A percentile compares a stretch with the other conserved stretches of the same genome.
These are phyloP conservation scores for Panopea generosa DNA, from an alignment of 2,888 invertebrate species.

Conservation along the genomic window DNA sequence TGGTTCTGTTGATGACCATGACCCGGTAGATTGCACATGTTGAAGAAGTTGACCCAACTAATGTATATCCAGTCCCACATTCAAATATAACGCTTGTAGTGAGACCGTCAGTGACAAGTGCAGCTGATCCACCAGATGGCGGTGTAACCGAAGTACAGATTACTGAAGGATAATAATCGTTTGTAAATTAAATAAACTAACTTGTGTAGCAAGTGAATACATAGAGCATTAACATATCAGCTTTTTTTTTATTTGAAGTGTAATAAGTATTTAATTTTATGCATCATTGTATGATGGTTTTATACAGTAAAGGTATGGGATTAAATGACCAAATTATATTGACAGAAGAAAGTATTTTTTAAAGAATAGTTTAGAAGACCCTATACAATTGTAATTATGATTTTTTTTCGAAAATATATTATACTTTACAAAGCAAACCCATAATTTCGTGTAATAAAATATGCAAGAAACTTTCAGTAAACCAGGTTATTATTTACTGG, in stretches of 20 bases:
- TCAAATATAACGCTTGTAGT: conserved; percentile 29
- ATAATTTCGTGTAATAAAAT: no score
- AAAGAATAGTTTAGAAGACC: no score
- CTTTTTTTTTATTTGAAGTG: no score
- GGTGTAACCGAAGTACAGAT: conserved; percentile 20
- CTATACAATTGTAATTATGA: no score
- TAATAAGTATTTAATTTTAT: neutral
- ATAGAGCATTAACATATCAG: no score
- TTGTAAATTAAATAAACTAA: neutral
- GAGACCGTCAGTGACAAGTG: conserved; percentile 38
- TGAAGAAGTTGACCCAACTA: conserved; percentile 27
- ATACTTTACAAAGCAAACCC: no score
- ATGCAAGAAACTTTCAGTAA: no score
- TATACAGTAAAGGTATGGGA: neutral
- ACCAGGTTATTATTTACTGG: no score
- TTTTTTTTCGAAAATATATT: no score
- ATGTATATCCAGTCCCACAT: conserved; percentile 36
- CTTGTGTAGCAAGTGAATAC: no score
- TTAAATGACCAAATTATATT: neutral
- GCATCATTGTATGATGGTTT: neutral
- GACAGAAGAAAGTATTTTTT: neutral
- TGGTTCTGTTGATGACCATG: conserved; percentile 38
- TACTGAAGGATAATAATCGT: conserved; percentile 24
- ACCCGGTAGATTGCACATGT: conserved; percentile 39
- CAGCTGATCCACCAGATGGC: conserved; percentile 7